Evolutionary conservation across 2,797 vertebrate genomes (phyloP).

Genomic region (Pelodytes ibericus): DNA sequence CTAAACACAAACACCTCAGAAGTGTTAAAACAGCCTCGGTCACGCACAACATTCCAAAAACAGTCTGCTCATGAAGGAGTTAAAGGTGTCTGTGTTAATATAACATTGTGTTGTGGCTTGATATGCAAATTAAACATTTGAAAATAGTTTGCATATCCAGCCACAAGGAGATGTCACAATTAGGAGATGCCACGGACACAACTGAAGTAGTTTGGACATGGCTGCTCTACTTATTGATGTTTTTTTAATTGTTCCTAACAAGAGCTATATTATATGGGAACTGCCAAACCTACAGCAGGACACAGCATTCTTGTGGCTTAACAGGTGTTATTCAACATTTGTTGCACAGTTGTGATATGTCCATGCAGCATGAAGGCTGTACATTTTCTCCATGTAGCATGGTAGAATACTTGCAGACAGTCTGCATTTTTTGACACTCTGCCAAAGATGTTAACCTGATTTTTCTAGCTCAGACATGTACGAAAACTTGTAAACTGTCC

Average conservation of each 20-base stretch:
- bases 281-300: constrained; percentile 63
- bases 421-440: constrained; percentile 25
- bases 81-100: no score
- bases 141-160: no score
- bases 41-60: no score
- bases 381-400: constrained; percentile 14
- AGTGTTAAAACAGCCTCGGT: no score
- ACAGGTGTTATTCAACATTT: constrained; percentile 73
- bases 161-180: no score
- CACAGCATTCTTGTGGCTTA: constrained; percentile 35
- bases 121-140: no score
- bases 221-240: no score
- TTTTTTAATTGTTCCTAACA: constrained; percentile 52
- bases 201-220: no score
- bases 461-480: background rate
- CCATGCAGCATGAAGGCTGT: constrained; percentile 55
- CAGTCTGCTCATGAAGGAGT: no score
- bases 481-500: constrained; percentile 3
- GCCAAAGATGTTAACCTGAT: constrained; percentile 38
- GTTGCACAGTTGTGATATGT: constrained; percentile 69
- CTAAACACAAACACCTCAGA: no score
- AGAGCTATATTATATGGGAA: constrained; percentile 64
- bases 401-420: constrained; percentile 18
- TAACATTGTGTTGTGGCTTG: no score
- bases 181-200: no score